phyloP scores from a whole-genome alignment of 2,797 vertebrate genomes.

The Chiloscyllium punctatum region DNA sequence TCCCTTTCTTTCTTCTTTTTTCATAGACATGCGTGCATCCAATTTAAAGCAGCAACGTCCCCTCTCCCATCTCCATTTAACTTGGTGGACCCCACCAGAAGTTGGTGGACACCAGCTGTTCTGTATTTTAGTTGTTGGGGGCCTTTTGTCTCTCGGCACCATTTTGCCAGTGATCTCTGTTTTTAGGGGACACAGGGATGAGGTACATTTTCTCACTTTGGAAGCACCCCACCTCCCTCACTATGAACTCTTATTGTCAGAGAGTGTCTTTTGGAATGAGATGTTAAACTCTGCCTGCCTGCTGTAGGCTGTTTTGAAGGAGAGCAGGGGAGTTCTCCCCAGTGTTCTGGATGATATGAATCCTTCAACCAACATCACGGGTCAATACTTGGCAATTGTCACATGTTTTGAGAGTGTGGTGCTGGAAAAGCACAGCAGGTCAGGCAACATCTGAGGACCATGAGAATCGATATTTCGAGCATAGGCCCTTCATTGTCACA shows the following conservation, averaged over 20 bases:
- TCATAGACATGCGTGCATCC: background rate
- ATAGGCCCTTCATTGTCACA: too few species aligned
- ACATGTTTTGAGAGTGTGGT: too few species aligned
- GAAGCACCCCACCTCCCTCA: background rate
- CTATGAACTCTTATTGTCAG: background rate
- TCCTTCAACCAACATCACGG: background rate
- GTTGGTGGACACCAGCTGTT: background rate
- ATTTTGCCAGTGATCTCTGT: background rate
- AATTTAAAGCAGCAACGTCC: constrained; percentile 7
- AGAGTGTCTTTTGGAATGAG: background rate
- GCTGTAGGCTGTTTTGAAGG: background rate
- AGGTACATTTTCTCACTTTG: background rate
- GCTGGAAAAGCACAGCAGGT: too few species aligned
- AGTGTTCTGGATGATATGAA: background rate
- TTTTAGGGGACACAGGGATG: background rate
- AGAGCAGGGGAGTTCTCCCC: background rate
- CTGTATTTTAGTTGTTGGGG: too few species aligned
- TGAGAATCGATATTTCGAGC: too few species aligned
- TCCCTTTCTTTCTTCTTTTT: background rate
- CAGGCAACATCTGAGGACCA: too few species aligned
- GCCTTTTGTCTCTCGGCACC: background rate
- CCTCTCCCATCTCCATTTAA: background rate
- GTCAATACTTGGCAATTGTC: background rate
- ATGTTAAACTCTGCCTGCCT: background rate
- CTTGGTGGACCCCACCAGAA: constrained; percentile 18